Percentiles rank a stretch among this genome's conserved stretches.
These are phyloP conservation scores for Lytechinus variegatus DNA, from an alignment of 35 echinoderm and acorn worm species.

Conservation along the genomic window DNA sequence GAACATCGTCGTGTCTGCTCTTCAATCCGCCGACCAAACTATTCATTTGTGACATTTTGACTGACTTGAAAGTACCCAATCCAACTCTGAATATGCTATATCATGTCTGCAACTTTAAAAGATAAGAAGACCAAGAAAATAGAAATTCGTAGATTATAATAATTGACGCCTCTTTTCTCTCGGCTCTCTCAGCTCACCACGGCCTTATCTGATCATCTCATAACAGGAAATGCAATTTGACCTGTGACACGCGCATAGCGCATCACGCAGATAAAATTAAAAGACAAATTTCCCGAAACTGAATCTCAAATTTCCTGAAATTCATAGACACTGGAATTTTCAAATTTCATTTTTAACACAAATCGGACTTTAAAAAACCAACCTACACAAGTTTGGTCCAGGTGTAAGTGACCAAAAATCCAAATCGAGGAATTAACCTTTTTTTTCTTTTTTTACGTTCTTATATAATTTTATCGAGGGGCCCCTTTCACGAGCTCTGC, in stretches of 20 bases:
- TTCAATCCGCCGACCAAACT: conserved; percentile 87
- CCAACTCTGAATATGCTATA: neutral
- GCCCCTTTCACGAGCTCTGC: too few relatives aligned
- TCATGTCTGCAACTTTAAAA: neutral
- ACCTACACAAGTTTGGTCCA: too few relatives aligned
- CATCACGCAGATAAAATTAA: too few relatives aligned
- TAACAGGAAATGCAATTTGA: neutral
- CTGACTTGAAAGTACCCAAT: neutral
- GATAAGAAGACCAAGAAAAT: neutral
- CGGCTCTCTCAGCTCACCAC: neutral
- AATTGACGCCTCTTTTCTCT: neutral
- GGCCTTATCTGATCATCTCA: neutral
- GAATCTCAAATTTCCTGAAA: too few relatives aligned
- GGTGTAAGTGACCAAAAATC: too few relatives aligned
- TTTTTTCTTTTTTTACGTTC: too few relatives aligned
- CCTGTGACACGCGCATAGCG: neutral
- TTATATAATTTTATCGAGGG: too few relatives aligned
- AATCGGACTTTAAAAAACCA: too few relatives aligned
- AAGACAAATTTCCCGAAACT: too few relatives aligned
- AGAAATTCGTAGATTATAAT: neutral
- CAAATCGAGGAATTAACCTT: too few relatives aligned
- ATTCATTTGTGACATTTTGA: conserved; percentile 69
- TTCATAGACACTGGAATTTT: too few relatives aligned
- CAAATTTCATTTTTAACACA: too few relatives aligned
- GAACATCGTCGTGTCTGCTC: conserved; percentile 90